Evolutionary conservation across 2,888 invertebrate genomes (phyloP).

Genomic region (Stenurella melanura): DNA sequence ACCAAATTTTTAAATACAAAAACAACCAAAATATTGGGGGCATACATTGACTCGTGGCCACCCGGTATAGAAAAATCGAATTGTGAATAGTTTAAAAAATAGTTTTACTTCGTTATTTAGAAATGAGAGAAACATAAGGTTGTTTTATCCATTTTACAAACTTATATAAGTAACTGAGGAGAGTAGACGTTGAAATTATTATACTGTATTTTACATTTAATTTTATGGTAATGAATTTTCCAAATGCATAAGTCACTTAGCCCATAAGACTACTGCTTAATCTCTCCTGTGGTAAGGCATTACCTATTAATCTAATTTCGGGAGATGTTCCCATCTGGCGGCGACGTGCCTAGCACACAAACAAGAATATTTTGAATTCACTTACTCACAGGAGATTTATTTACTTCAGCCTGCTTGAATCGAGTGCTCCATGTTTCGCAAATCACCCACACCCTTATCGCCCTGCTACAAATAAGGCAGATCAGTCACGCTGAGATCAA

Average conservation of each 20-base stretch:
- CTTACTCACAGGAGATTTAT: constrained; percentile 17
- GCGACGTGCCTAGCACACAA: neutral
- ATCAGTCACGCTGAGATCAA: constrained; percentile 10
- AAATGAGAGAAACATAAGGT: too few species aligned
- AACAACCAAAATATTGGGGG: too few species aligned
- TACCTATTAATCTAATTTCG: neutral
- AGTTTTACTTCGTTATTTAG: too few species aligned
- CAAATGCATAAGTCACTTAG: neutral
- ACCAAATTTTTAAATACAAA: too few species aligned
- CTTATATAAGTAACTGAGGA: too few species aligned
- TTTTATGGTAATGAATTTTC: neutral
- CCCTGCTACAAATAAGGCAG: constrained; percentile 12
- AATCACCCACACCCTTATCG: constrained; percentile 15
- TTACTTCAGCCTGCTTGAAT: neutral
- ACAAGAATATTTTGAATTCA: constrained; percentile 9
- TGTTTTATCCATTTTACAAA: too few species aligned
- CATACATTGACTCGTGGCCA: too few species aligned
- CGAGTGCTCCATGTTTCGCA: neutral
- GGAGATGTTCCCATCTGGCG: neutral
- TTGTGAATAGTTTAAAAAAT: too few species aligned
- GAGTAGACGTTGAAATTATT: too few species aligned
- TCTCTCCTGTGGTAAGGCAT: neutral
- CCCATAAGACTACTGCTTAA: neutral
- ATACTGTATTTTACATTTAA: too few species aligned
- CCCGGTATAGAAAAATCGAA: too few species aligned